Conservation (phyloP, 2,113 vertebrate species). For the Sigmodon hispidus region DNA sequence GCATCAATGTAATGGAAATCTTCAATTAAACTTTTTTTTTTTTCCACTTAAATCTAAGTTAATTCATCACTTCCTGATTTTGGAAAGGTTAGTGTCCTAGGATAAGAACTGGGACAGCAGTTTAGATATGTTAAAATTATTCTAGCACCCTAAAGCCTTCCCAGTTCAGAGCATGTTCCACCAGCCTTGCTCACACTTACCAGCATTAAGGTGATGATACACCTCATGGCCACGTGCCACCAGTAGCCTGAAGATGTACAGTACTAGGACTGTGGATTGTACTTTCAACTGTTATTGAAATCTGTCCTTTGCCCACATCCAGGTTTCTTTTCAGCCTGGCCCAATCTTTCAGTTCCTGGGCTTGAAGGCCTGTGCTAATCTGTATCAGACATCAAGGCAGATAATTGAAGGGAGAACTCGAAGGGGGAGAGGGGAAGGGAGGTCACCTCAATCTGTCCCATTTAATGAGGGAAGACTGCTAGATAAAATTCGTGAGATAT, state of each 20-base stretch:
- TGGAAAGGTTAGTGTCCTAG: slow-evolving; percentile 78
- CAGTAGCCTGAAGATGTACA: slow-evolving; percentile 83
- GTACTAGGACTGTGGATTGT: slow-evolving; percentile 81
- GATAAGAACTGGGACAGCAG: slow-evolving; percentile 75
- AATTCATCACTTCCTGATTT: slow-evolving; percentile 74
- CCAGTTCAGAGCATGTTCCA: slow-evolving; percentile 72
- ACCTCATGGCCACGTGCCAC: slow-evolving; percentile 82
- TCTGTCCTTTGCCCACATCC: slow-evolving; percentile 83
- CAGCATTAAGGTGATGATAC: slow-evolving; percentile 78
- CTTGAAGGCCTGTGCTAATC: slow-evolving; percentile 83
- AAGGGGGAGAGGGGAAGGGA: slow-evolving; percentile 67
- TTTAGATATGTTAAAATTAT: slow-evolving; percentile 73
- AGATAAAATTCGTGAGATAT: slow-evolving; percentile 75
- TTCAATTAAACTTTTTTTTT: slow-evolving; percentile 66
- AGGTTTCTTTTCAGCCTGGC: slow-evolving; percentile 83
- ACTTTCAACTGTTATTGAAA: slow-evolving; percentile 83
- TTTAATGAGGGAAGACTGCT: slow-evolving; percentile 70
- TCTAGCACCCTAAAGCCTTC: slow-evolving; percentile 73
- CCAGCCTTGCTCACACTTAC: slow-evolving; percentile 80
- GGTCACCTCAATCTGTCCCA: slow-evolving; percentile 78
- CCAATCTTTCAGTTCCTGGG: slow-evolving; percentile 83
- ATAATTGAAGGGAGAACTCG: slow-evolving; percentile 82
- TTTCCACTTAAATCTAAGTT: slow-evolving; percentile 55
- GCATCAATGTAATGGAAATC: slow-evolving; percentile 59
- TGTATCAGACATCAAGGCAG: slow-evolving; percentile 84